A percentile compares a stretch with the other conserved stretches of the same genome.
These are phyloP conservation scores for Marcusenius ussheri DNA, from an alignment of 2,113 vertebrate genomes.

Conservation along the genomic window DNA sequence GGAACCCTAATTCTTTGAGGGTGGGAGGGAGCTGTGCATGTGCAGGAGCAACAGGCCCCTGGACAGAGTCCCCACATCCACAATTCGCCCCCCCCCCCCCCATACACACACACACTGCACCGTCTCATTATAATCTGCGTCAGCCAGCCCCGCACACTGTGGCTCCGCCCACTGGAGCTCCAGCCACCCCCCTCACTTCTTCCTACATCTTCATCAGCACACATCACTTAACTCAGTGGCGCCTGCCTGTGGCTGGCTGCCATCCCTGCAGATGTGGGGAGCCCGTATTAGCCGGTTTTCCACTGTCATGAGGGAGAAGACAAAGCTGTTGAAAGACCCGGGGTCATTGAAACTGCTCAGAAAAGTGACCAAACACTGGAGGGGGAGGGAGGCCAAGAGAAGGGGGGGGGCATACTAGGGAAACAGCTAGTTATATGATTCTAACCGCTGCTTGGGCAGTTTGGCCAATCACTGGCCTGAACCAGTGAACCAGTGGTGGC, in stretches of 20 bases:
- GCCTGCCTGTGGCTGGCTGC: slow-evolving; percentile 25
- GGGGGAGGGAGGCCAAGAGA: background rate
- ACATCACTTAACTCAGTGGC: slow-evolving; percentile 60
- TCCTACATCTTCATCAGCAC: slow-evolving; percentile 58
- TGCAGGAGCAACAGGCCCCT: background rate
- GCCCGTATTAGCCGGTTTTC: background rate
- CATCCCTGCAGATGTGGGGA: background rate
- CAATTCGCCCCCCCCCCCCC: too few species aligned
- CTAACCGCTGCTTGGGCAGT: background rate
- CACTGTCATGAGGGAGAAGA: background rate
- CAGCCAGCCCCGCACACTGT: slow-evolving; percentile 60
- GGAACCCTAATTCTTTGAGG: background rate
- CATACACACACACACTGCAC: background rate
- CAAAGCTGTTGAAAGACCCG: background rate
- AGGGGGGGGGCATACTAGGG: background rate
- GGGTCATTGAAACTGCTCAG: background rate
- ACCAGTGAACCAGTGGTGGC: background rate
- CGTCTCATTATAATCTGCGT: slow-evolving; percentile 60
- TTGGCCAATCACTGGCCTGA: background rate
- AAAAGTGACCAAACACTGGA: background rate
- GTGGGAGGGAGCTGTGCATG: background rate
- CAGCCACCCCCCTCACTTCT: slow-evolving; percentile 49
- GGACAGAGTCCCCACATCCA: background rate
- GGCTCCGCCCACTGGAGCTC: slow-evolving; percentile 52
- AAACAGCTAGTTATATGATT: background rate